These are phyloP conservation scores for Carduelis carduelis DNA, from an alignment of 2,797 vertebrate species.

Conservation along the genomic window DNA sequence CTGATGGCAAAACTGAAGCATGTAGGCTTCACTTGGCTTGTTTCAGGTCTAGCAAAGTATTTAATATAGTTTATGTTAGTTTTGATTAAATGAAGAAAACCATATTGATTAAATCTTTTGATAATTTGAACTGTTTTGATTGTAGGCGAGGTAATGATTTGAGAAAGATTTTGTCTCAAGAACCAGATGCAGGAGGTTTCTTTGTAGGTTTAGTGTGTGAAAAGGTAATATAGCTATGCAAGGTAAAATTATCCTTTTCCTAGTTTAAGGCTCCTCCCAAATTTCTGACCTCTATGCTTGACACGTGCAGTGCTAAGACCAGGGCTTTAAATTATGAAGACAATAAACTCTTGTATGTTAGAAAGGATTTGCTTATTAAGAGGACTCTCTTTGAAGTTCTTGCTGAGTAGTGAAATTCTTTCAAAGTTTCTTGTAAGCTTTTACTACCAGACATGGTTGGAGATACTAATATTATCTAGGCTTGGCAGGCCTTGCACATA, in stretches of 20 bases:
- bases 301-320: background rate
- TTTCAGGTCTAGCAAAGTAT: background rate
- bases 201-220: background rate
- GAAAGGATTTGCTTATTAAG: background rate
- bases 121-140: background rate
- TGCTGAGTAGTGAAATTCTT: background rate
- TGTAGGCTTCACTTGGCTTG: background rate
- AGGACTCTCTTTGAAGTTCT: background rate
- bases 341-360: background rate
- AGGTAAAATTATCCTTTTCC: background rate
- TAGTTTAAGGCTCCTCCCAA: background rate
- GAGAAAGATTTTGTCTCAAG: background rate
- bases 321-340: background rate
- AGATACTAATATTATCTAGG: background rate
- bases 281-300: background rate
- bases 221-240: background rate
- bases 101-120: background rate
- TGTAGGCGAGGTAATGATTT: background rate
- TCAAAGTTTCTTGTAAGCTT: background rate
- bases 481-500: background rate
- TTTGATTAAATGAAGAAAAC: background rate
- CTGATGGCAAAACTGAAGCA: background rate
- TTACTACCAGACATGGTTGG: background rate
- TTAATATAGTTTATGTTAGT: background rate
- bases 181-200: background rate